Conservation (phyloP, 2,113 vertebrate species). For the Ammodytes marinus region DNA sequence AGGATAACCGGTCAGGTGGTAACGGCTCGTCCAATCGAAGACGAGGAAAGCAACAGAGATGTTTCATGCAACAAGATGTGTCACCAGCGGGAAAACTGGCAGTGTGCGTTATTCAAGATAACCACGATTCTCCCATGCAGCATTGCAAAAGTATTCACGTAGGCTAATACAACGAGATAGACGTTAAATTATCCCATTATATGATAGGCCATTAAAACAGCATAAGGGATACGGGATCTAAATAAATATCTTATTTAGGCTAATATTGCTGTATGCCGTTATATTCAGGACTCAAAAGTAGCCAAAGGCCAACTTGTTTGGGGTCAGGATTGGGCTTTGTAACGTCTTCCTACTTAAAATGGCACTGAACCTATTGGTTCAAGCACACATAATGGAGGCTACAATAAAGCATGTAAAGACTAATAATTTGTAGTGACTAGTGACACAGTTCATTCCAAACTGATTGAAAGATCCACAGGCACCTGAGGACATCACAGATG, state of each 20-base stretch:
- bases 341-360: too few relatives aligned
- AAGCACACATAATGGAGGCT: too few relatives aligned
- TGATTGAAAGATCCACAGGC: too few relatives aligned
- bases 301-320: too few relatives aligned
- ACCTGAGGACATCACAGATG: too few relatives aligned
- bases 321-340: too few relatives aligned
- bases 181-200: neutral
- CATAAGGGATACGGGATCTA: neutral
- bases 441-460: too few relatives aligned
- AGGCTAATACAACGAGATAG: neutral
- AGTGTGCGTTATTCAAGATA: too few relatives aligned
- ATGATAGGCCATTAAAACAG: neutral
- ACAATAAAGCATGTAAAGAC: too few relatives aligned
- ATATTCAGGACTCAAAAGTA: neutral
- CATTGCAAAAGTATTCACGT: neutral
- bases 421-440: too few relatives aligned
- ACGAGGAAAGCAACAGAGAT: conserved; percentile 25
- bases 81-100: neutral
- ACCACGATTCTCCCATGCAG: neutral
- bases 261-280: neutral
- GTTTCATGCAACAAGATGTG: neutral
- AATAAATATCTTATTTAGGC: neutral
- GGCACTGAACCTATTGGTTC: too few relatives aligned
- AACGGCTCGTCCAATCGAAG: conserved; percentile 47
- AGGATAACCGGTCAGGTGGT: conserved; percentile 46